phyloP scores from a whole-genome alignment of 2,888 invertebrate species.

The Carcina quercana region DNA sequence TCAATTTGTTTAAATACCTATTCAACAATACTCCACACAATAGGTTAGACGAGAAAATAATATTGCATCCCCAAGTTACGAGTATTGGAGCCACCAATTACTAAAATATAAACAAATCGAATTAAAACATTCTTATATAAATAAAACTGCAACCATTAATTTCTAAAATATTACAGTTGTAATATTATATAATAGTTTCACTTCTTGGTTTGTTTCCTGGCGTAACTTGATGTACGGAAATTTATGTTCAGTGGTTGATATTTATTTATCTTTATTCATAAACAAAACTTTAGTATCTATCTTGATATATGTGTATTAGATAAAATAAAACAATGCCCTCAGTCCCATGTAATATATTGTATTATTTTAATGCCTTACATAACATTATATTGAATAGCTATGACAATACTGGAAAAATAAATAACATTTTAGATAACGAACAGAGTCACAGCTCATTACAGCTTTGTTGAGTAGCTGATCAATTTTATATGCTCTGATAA shows the following conservation, averaged over 20 bases:
- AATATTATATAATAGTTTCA: too few relatives aligned
- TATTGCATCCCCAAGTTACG: too few relatives aligned
- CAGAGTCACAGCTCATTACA: conserved; percentile 45
- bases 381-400: conserved; percentile 21
- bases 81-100: too few relatives aligned
- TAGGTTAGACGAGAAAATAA: too few relatives aligned
- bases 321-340: conserved; percentile 16
- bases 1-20: too few relatives aligned
- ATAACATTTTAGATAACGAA: conserved; percentile 36
- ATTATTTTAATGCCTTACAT: conserved; percentile 33
- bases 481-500: conserved; percentile 8
- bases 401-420: conserved; percentile 63
- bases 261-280: conserved; percentile 7
- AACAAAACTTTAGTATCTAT: too few relatives aligned
- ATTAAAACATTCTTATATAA: too few relatives aligned
- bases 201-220: neutral
- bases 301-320: conserved; percentile 3
- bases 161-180: neutral
- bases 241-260: conserved; percentile 2
- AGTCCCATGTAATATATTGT: conserved; percentile 51
- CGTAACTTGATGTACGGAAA: neutral
- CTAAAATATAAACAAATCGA: too few relatives aligned
- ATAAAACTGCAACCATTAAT: too few relatives aligned
- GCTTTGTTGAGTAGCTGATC: conserved; percentile 45
- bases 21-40: too few relatives aligned